A percentile compares a stretch with the other conserved stretches of the same genome.
Evolutionary conservation across 2,888 invertebrate genomes (phyloP).

Genomic region (Eupeodes latifasciatus): DNA sequence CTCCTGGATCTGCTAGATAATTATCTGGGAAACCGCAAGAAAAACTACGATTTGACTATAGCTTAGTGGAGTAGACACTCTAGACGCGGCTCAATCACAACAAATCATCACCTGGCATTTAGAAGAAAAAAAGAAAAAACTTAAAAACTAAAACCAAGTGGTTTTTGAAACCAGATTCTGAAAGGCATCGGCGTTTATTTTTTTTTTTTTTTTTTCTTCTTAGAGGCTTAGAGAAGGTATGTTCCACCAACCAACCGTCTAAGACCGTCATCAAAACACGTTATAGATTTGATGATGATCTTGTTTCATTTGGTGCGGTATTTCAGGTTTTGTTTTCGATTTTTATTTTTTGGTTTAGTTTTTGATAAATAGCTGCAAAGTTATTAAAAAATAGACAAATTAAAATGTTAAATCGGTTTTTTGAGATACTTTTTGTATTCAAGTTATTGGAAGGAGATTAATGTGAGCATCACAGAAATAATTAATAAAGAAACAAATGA

Average conservation of each 20-base stretch:
- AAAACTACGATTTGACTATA: slow-evolving; percentile 13
- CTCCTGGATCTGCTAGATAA: slow-evolving; percentile 24
- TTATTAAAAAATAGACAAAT: slow-evolving; percentile 36
- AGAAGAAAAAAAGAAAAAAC: background rate
- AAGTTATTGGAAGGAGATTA: slow-evolving; percentile 1
- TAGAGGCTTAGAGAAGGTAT: background rate
- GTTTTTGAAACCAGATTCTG: slow-evolving; percentile 40
- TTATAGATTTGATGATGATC: slow-evolving; percentile 27
- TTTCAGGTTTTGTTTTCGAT: slow-evolving; percentile 38
- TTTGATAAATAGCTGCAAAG: slow-evolving; percentile 44
- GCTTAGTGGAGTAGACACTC: slow-evolving; percentile 9
- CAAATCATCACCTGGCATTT: slow-evolving; percentile 46
- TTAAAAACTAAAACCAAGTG: slow-evolving; percentile 8
- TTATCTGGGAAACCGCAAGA: slow-evolving; percentile 47
- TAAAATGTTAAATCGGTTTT: slow-evolving; percentile 22
- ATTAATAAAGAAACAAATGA: background rate
- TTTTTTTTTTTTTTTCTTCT: background rate
- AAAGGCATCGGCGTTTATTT: slow-evolving; percentile 23
- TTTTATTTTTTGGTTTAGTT: slow-evolving; percentile 12
- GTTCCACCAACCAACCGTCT: too few relatives aligned
- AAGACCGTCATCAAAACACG: background rate
- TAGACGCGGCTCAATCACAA: slow-evolving; percentile 48
- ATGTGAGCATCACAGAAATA: background rate
- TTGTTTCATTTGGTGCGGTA: slow-evolving; percentile 21
- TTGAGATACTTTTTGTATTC: background rate